Evolutionary conservation across 2,797 vertebrate genomes (phyloP), one percentile per base, ranked within the genome.

Genomic region (Clarias laeviceps): DNA sequence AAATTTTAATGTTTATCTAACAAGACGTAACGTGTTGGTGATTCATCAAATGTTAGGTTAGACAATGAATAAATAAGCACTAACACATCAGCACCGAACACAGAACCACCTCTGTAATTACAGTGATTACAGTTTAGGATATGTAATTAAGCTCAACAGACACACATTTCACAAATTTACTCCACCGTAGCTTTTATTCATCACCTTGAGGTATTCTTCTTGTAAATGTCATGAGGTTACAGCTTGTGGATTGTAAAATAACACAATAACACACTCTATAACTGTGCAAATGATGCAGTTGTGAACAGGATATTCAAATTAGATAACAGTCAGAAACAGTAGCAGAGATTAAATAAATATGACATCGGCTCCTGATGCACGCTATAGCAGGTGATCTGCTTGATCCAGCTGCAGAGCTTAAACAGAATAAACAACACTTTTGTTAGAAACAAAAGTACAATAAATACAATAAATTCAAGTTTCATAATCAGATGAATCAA

Each of bases 201-300:
- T 37, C 29, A 34, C 56, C 74, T 1, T 40, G 57, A 79, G 5
- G 11, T 62, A 62, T 59, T 59, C 56, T 12, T 61, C 18, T 56
- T 34, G 18, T 59, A 24, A 34, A 34, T 1, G 11, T n/a, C 32
- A 62, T 40, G 34, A 62, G 57, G 59, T 79, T 24, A 62, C 34
- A 62, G 40, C 3, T 37, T 18, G 27, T 56, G 45, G 56, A 29
- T 24, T 11, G 5, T 57, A 32, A 40, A n/a, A 62, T 79, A 40
- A 78, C n/a, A n/a, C n/a, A n/a, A n/a, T n/a, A n/a, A n/a, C n/a
- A n/a, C n/a, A 17, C 24, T 54, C 15, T 20, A 32, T 64, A 22
- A 22, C 2, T 59, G 83, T 84, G 83, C 83, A 84, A 84, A 69
- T 56, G 24, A 59, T 77, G 61, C 83, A 57, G 56, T 12, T 40